Percentiles rank a stretch among this genome's conserved stretches.
These are phyloP conservation scores for Cheilosia soror DNA, from an alignment of 2,888 invertebrate species.

Conservation along the genomic window DNA sequence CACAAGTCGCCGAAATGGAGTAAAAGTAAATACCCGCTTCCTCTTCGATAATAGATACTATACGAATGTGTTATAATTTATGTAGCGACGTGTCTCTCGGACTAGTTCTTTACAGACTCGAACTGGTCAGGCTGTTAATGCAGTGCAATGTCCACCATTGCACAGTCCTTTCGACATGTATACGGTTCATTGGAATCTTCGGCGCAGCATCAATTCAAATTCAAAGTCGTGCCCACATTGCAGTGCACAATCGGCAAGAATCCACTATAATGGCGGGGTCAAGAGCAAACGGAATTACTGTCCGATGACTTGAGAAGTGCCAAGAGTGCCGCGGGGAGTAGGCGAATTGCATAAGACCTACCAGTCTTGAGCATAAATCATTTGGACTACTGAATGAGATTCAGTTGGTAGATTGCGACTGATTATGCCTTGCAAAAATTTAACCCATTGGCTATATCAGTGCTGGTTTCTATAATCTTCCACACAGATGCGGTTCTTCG, in stretches of 20 bases:
- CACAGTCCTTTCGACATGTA: conserved; percentile 11
- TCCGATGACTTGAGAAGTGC: neutral
- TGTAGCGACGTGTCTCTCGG: conserved; percentile 27
- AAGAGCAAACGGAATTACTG: conserved; percentile 27
- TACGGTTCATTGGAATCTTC: conserved; percentile 8
- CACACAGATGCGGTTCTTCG: conserved; percentile 23
- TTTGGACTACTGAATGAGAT: conserved; percentile 57
- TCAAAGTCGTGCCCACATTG: conserved; percentile 40
- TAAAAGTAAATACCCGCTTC: conserved; percentile 55
- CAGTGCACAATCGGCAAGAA: conserved; percentile 18
- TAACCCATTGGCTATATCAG: conserved; percentile 23
- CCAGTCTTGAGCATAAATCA: conserved; percentile 61
- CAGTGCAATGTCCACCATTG: conserved; percentile 23
- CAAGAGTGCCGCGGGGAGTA: conserved; percentile 2
- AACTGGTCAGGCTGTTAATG: conserved; percentile 7
- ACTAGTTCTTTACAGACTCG: conserved; percentile 29
- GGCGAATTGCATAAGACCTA: conserved; percentile 62
- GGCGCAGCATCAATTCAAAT: conserved; percentile 24
- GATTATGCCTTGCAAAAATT: conserved; percentile 44
- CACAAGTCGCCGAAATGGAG: conserved; percentile 28
- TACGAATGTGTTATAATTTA: conserved; percentile 43
- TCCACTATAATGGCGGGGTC: conserved; percentile 6
- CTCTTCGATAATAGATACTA: neutral
- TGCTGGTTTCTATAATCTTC: conserved; percentile 10
- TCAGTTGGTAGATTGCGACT: conserved; percentile 48